A percentile compares a stretch with the other conserved stretches of the same genome.
phyloP scores from a whole-genome alignment of 1,140 invertebrate genomes.

The Saxidomus purpurata region DNA sequence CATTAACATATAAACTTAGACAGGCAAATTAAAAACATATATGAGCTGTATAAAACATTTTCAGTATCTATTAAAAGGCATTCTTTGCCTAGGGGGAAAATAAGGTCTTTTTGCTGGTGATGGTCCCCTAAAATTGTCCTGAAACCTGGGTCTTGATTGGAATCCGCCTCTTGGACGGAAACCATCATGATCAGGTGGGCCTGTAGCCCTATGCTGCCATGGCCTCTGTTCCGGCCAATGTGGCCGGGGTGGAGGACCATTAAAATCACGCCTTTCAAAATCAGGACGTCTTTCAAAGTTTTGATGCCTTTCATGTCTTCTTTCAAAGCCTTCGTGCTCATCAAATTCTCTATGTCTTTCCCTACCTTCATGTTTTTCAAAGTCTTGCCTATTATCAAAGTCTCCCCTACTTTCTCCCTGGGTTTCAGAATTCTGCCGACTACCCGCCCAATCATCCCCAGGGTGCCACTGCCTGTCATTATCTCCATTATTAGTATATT shows the following conservation, averaged over 20 bases:
- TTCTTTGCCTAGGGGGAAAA: slow-evolving; percentile 53
- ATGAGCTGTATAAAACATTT: background rate
- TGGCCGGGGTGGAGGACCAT: background rate
- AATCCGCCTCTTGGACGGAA: slow-evolving; percentile 44
- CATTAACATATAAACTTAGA: background rate
- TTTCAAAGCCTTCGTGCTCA: background rate
- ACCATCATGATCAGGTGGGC: background rate
- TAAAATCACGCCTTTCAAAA: background rate
- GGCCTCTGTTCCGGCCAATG: slow-evolving; percentile 30
- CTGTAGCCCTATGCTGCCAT: slow-evolving; percentile 2
- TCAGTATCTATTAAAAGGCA: slow-evolving; percentile 60
- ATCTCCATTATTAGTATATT: background rate
- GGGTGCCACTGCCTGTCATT: background rate
- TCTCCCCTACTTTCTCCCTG: background rate
- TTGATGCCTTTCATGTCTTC: slow-evolving; percentile 9
- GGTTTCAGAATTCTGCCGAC: background rate
- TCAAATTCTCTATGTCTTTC: background rate
- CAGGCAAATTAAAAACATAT: background rate
- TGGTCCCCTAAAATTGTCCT: slow-evolving; percentile 45
- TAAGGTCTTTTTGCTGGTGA: slow-evolving; percentile 63
- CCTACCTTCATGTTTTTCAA: background rate
- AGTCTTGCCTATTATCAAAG: background rate
- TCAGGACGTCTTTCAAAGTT: background rate
- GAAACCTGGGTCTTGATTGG: slow-evolving; percentile 21
- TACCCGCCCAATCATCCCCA: background rate